Conservation (phyloP, 2,113 vertebrate genomes). For the Felis catus region F.catus_Fca126_mat1.0 CM031419.1:94052001-94052500, state of each 20-base stretch:
- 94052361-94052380: conserved; percentile 95
- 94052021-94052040: conserved; percentile 86
- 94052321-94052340: conserved; percentile 98
- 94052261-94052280: conserved; percentile 91
- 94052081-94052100: conserved; percentile 80
- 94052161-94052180: conserved; percentile 87
- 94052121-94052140: conserved; percentile 86
- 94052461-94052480: conserved; percentile 94
- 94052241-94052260: conserved; percentile 88
- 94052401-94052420: conserved; percentile 97
- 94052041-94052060: conserved; percentile 79
- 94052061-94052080: conserved; percentile 81
- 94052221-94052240: conserved; percentile 87
- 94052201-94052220: conserved; percentile 88
- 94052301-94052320: conserved; percentile 94
- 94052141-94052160: conserved; percentile 86
- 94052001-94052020: conserved; percentile 81
- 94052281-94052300: conserved; percentile 95
- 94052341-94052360: conserved; percentile 97
- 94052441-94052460: conserved; percentile 95
- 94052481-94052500: conserved; percentile 96
- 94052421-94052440: conserved; percentile 93
- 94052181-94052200: conserved; percentile 85
- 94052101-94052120: conserved; percentile 81
- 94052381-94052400: conserved; percentile 97